Evolutionary conservation across 2,888 invertebrate genomes (phyloP), one percentile per base, ranked within the genome.

Genomic region (Petrophora chlorosata): DNA sequence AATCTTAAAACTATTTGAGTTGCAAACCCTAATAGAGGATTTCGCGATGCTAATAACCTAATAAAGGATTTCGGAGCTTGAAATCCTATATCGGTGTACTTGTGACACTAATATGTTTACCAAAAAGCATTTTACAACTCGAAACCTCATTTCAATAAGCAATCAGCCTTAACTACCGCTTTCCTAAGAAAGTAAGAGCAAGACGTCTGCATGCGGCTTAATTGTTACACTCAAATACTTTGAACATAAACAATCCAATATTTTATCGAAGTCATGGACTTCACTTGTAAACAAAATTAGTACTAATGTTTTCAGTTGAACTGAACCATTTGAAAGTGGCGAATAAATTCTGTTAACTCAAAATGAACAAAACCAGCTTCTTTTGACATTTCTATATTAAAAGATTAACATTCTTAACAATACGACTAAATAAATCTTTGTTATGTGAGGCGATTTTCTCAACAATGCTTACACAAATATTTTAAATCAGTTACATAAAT

Each of bases 101-200:
- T n/a, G n/a, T n/a, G n/a, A n/a, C n/a, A n/a, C n/a, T n/a, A n/a
- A n/a, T n/a, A n/a, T n/a, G n/a, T n/a, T n/a, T n/a, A n/a, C n/a
- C n/a, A n/a, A n/a, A n/a, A n/a, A n/a, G n/a, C n/a, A n/a, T n/a
- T n/a, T n/a, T n/a, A n/a, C n/a, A n/a, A n/a, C n/a, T n/a, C n/a
- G n/a, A n/a, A n/a, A n/a, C n/a, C 7, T 9, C 8, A 19, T 19
- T 19, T 19, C 7, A 19, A 23, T 23, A 1, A 3, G 23, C 25
- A 9, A 10, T 23, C 17, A 53, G 64, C 52, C 80, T 81, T 80
- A 44, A 48, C 73, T 53, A 39, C 76, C 61, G 63, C 74, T 83
- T 83, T 79, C 70, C 14, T 13, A 3, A 5, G 67, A 82, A 83
- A 83, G 81, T 75, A 53, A 43, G 79, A 69, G 72, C 63, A 80